Percentiles rank a stretch among this genome's conserved stretches.
phyloP scores from a whole-genome alignment of 2,797 vertebrate species.

The Galagoides demidoff region DNA sequence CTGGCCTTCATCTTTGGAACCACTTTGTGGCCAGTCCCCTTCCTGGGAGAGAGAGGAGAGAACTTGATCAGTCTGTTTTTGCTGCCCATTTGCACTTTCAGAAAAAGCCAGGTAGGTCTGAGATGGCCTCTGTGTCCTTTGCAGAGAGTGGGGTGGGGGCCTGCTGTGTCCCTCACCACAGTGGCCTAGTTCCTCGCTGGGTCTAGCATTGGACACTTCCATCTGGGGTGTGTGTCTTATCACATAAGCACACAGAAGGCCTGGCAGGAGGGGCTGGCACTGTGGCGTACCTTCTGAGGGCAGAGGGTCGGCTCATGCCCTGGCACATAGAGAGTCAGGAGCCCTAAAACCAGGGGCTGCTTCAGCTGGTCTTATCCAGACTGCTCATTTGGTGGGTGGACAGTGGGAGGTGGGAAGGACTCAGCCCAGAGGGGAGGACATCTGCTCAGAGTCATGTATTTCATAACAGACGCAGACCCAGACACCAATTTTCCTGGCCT shows the following conservation, averaged over 20 bases:
- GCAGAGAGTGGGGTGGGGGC: not conserved
- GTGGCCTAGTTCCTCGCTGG: not conserved
- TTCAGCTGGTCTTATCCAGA: not conserved
- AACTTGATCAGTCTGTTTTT: not conserved
- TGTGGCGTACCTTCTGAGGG: not conserved
- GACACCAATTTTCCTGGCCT: not conserved
- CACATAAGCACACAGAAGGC: not conserved
- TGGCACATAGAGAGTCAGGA: too few relatives aligned
- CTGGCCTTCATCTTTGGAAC: not conserved
- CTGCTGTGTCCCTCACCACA: accelerated
- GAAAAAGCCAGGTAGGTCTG: not conserved
- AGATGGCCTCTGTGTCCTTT: too few relatives aligned
- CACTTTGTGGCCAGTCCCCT: not conserved
- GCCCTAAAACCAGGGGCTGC: not conserved
- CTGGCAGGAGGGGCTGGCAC: not conserved
- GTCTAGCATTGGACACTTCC: not conserved
- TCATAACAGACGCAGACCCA: not conserved
- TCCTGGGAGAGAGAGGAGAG: not conserved
- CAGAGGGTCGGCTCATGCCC: not conserved
- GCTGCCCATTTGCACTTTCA: not conserved
- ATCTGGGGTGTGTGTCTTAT: not conserved
- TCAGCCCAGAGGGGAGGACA: too few relatives aligned
- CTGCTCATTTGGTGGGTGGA: not conserved
- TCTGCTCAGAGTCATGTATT: not conserved
- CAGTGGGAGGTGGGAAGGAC: not conserved